Percentiles rank a stretch among this genome's conserved stretches.
Conservation (phyloP, 2,113 vertebrate species). For the Microcebus lehilahytsara region DNA sequence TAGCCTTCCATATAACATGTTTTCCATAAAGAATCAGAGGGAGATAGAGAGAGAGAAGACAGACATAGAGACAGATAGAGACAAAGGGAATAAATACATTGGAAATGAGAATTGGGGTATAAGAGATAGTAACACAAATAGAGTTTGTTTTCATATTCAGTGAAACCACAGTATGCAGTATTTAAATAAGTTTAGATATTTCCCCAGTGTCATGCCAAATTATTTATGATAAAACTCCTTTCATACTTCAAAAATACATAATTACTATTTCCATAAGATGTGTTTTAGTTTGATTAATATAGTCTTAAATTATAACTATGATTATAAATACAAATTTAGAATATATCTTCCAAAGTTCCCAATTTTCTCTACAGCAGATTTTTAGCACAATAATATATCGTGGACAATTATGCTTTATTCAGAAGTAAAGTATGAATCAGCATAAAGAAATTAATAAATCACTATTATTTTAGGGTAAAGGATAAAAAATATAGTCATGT, state of each 20-base stretch:
- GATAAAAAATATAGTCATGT: background rate
- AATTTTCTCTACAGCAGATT: background rate
- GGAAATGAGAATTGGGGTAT: background rate
- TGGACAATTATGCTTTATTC: background rate
- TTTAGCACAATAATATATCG: background rate
- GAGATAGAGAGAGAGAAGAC: background rate
- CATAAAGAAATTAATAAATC: background rate
- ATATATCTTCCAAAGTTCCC: background rate
- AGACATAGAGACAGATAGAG: no score
- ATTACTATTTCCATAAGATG: background rate
- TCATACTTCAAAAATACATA: background rate
- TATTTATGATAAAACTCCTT: background rate
- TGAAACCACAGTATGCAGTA: background rate
- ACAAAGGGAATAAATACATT: no score
- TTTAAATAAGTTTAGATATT: background rate
- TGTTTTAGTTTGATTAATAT: background rate
- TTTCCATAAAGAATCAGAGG: background rate
- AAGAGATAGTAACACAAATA: background rate
- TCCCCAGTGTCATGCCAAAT: background rate
- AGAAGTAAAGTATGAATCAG: background rate
- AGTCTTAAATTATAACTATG: background rate
- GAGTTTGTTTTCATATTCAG: background rate
- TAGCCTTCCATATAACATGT: background rate
- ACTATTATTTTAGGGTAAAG: background rate
- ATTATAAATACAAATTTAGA: background rate